Base-by-base conservation (phyloP, 2,888 invertebrate species). In the Vesta saturnalis region DNA sequence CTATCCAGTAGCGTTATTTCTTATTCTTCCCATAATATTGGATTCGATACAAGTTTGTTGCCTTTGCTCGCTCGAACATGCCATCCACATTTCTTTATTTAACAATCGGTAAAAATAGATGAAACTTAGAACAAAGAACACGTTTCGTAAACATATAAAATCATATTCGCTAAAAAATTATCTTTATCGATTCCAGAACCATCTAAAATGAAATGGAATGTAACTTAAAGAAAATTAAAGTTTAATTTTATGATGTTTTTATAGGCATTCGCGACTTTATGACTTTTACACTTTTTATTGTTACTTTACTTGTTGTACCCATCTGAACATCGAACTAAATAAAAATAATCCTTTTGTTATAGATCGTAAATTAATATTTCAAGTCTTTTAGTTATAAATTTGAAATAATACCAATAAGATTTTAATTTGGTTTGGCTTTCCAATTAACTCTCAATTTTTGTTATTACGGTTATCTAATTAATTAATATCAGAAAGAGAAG, bases 1-100 rank as follows among this genome's bases (percentile, higher is more conserved):
- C 61, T 58, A 59, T 30, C 47, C 63, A 59, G 59, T 68, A 55
- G 63, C 59, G 55, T 60, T 63, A 64, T 68, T 68, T 68, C 63
- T 68, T 60, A 68, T 63, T 55, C 59, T 59, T 64, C 59, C 30
- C 23, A 56, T 47, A 47, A 47, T 47, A 47, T 47, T 47, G 16
- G 47, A 47, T 47, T 47, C 47, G 47, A 47, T 47, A 47, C 47
- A 15, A 47, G 47, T 16, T 47, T 47, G 6, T 47, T n/a, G n/a
- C 6, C 15, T 47, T 47, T 16, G 15, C 16, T 15, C 16, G 47
- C 47, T 15, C 6, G 16, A 47, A 47, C 47, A 47, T 8, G 15
- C 16, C 1, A 6, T 1, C 6, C 6, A 16, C 14, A 47, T 16
- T 47, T 47, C 43, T 14, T 43, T 47, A 15, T 16, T 47, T 15